Conservation (phyloP, 2,797 vertebrate genomes). For the Poeciliopsis gracilis region DNA sequence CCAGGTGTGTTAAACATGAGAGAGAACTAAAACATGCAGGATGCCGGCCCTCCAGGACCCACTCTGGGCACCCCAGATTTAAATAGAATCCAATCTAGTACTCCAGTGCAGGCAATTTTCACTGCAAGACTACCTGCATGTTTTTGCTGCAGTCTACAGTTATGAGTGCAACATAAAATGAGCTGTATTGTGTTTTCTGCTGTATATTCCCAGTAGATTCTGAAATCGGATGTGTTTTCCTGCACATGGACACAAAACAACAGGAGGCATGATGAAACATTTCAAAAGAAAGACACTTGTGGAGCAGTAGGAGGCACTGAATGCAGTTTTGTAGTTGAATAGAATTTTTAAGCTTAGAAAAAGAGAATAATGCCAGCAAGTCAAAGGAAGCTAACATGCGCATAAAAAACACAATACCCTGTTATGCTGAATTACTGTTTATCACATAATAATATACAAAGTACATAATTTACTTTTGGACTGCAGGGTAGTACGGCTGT, state of each 20-base stretch:
- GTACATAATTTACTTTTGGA: neutral
- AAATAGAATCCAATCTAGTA: neutral
- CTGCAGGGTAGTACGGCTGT: neutral
- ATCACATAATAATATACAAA: neutral
- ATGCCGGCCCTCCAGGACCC: no score
- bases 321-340: neutral
- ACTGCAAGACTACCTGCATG: neutral
- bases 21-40: no score
- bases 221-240: conserved; percentile 9
- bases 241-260: neutral
- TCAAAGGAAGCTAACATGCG: neutral
- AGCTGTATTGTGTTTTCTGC: conserved; percentile 2
- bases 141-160: conserved; percentile 6
- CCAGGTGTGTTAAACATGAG: no score
- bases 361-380: neutral
- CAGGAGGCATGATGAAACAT: conserved; percentile 19
- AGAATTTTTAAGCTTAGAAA: neutral
- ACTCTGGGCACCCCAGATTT: no score
- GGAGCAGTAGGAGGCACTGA: neutral
- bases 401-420: neutral
- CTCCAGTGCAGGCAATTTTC: conserved; percentile 3
- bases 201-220: neutral
- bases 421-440: neutral
- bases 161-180: conserved; percentile 6
- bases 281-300: conserved; percentile 11